Conservation (phyloP, 2,797 vertebrate species). For the Florisuga fusca region DNA sequence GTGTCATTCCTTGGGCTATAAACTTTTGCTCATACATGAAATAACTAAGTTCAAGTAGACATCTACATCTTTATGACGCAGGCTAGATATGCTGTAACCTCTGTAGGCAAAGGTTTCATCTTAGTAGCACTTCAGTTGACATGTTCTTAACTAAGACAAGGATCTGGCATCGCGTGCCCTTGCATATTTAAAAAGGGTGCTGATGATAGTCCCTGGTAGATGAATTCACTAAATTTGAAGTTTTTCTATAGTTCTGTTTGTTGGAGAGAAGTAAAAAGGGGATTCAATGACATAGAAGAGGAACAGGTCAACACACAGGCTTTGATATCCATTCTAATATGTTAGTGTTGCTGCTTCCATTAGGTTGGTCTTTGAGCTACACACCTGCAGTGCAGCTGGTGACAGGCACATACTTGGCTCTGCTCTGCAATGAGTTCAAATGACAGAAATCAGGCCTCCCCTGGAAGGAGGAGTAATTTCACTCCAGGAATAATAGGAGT, state of each 20-base stretch:
- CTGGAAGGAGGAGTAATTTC: background rate
- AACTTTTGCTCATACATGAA: background rate
- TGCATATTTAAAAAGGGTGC: background rate
- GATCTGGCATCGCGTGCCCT: background rate
- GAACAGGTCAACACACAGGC: background rate
- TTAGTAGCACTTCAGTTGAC: background rate
- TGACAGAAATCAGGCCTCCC: background rate
- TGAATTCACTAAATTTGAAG: slow-evolving; percentile 42
- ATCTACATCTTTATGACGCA: background rate
- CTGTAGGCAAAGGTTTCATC: background rate
- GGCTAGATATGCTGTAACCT: background rate
- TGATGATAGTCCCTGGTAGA: background rate
- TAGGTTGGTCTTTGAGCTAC: background rate
- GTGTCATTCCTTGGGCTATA: background rate
- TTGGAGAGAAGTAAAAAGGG: background rate
- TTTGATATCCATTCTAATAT: background rate
- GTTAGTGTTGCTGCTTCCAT: background rate
- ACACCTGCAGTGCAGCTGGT: background rate
- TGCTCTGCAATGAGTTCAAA: background rate
- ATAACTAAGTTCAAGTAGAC: background rate
- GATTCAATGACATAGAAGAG: background rate
- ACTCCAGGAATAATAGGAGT: background rate
- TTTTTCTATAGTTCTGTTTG: slow-evolving; percentile 58
- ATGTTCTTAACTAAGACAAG: background rate
- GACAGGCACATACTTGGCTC: background rate